These are phyloP conservation scores for Malurus elegans DNA, from an alignment of 2,113 vertebrate genomes.

Conservation along the genomic window DNA sequence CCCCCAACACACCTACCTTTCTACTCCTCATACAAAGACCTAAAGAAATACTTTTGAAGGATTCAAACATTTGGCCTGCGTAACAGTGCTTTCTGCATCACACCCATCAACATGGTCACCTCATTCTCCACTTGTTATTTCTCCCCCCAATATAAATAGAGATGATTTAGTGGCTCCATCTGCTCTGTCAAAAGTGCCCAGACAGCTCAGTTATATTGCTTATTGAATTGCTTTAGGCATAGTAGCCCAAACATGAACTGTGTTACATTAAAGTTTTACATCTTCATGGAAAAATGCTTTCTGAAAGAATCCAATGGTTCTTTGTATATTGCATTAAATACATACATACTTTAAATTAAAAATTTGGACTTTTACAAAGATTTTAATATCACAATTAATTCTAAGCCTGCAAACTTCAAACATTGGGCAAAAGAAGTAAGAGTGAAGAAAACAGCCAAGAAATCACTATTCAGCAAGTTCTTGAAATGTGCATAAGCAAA, in stretches of 20 bases:
- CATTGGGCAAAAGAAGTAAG: background rate
- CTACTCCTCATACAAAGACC: background rate
- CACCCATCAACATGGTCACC: background rate
- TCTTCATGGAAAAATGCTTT: background rate
- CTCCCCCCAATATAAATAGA: background rate
- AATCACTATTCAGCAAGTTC: background rate
- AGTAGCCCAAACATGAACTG: background rate
- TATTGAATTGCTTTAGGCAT: background rate
- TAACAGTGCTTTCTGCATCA: background rate
- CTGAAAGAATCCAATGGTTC: background rate
- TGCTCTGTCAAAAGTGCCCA: background rate
- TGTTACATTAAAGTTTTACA: background rate
- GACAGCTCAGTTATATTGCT: background rate
- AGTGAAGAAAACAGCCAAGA: background rate
- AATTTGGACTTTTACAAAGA: background rate
- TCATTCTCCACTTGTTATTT: background rate
- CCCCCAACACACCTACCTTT: background rate
- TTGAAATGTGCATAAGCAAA: background rate
- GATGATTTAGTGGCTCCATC: background rate
- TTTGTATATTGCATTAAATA: background rate
- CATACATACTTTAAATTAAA: background rate
- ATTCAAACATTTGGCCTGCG: background rate
- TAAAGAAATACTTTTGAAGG: background rate
- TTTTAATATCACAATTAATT: background rate
- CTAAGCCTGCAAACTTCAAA: background rate